Evolutionary conservation across 1,140 invertebrate species (phyloP).

Genomic region (Mercenaria mercenaria): DNA sequence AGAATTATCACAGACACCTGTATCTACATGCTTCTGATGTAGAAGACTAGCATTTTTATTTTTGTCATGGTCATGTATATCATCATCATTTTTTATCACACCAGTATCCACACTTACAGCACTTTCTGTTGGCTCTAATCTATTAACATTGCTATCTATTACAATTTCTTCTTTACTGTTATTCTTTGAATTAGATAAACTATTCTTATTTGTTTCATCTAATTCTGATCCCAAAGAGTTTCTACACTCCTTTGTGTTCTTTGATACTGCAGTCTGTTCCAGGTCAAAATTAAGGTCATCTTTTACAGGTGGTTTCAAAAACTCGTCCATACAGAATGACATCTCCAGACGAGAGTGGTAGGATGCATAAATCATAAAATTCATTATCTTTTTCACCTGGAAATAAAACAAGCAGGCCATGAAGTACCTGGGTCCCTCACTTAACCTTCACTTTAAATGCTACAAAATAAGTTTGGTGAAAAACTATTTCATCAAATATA

Average conservation of each 20-base stretch:
- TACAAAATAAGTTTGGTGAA: too few species aligned
- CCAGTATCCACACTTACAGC: too few species aligned
- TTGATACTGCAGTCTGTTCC: background rate
- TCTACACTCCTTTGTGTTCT: conserved; percentile 39
- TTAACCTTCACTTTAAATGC: background rate
- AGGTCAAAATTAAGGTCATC: conserved; percentile 68
- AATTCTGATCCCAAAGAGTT: background rate
- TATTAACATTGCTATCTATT: background rate
- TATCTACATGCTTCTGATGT: background rate
- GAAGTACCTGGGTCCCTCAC: too few species aligned
- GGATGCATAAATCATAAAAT: conserved; percentile 93
- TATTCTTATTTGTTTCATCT: background rate
- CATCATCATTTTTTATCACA: too few species aligned
- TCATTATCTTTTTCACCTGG: conserved; percentile 92
- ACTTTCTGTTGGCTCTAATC: conserved; percentile 9
- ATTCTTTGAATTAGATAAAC: background rate
- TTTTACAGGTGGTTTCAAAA: conserved; percentile 88
- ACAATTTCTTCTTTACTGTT: background rate
- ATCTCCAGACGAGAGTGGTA: conserved; percentile 97
- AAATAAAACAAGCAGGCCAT: too few species aligned
- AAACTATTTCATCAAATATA: too few species aligned
- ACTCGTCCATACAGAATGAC: conserved; percentile 95
- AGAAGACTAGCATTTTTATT: background rate
- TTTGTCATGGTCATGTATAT: background rate
- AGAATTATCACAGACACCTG: conserved; percentile 4